Percentiles rank a stretch among this genome's conserved stretches.
Evolutionary conservation across 2,797 vertebrate species (phyloP).

Genomic region (Falco berigora): DNA sequence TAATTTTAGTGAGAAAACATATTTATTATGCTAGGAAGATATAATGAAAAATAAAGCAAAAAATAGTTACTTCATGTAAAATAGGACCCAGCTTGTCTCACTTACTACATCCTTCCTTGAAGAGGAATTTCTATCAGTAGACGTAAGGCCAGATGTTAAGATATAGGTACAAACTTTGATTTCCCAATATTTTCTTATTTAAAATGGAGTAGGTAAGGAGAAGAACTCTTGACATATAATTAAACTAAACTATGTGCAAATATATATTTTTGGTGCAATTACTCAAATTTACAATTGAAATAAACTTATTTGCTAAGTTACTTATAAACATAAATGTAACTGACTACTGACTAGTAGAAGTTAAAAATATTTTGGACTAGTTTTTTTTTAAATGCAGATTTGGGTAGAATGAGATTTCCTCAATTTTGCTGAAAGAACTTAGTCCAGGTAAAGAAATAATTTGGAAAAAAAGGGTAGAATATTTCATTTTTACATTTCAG

Average conservation of each 20-base stretch:
- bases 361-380: neutral
- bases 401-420: neutral
- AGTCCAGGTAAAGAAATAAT: neutral
- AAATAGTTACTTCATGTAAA: neutral
- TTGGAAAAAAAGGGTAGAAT: neutral
- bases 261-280: neutral
- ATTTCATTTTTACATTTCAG: neutral
- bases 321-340: neutral
- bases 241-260: neutral
- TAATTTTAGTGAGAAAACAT: neutral
- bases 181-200: neutral
- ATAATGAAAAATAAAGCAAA: neutral
- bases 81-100: neutral
- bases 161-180: neutral
- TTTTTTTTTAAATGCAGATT: neutral
- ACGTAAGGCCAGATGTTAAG: neutral
- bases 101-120: neutral
- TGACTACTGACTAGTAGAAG: neutral
- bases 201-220: neutral
- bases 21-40: neutral
- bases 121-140: neutral
- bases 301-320: neutral
- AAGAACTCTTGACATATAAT: neutral
- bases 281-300: neutral
- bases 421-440: neutral